Percentiles rank a stretch among this genome's conserved stretches.
phyloP scores from a whole-genome alignment of 2,888 invertebrate species.

The Epirrhoe alternata region DNA sequence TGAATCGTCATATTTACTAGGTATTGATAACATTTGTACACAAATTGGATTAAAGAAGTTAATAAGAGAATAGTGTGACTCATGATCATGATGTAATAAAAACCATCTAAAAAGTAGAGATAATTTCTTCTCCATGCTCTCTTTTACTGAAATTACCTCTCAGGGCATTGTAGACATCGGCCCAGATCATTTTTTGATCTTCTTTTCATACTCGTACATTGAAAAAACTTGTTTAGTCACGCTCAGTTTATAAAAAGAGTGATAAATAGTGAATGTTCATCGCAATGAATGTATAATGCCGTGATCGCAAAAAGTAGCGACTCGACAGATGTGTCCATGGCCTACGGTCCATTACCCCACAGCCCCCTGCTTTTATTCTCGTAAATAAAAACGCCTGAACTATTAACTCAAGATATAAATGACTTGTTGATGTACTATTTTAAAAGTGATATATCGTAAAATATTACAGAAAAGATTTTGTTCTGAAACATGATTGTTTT shows the following conservation, averaged over 20 bases:
- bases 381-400: constrained; percentile 63
- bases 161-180: no score
- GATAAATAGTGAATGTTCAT: constrained; percentile 27
- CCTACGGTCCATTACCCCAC: constrained; percentile 71
- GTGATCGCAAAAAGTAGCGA: constrained; percentile 49
- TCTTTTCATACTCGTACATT: not conserved
- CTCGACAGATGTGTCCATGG: constrained; percentile 69
- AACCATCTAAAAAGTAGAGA: no score
- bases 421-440: constrained; percentile 50
- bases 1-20: not conserved
- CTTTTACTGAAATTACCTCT: no score
- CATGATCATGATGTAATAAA: no score
- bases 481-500: not conserved
- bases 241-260: constrained; percentile 6
- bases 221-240: constrained; percentile 19
- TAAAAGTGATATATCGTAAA: constrained; percentile 10
- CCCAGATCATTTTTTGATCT: no score
- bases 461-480: not conserved
- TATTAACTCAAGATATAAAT: constrained; percentile 52
- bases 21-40: no score
- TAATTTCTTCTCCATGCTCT: no score
- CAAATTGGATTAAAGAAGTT: no score
- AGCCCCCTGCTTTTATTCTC: constrained; percentile 54
- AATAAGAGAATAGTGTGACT: no score
- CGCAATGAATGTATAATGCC: constrained; percentile 54